Base-by-base conservation (phyloP, 1,140 invertebrate genomes). In the Drosophila trapezifrons region DNA sequence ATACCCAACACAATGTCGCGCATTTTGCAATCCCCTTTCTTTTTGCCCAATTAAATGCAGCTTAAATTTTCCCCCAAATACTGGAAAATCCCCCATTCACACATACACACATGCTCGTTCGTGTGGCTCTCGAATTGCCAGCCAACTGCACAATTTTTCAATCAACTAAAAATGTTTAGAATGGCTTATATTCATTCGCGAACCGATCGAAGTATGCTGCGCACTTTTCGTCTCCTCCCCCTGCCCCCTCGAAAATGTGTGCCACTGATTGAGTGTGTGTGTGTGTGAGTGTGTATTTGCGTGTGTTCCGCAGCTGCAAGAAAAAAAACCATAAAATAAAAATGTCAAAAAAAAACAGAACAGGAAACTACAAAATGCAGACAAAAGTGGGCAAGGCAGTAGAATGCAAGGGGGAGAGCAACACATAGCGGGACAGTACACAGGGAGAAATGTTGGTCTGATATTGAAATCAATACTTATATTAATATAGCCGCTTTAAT, bases 141-240 rank as follows among this genome's bases (percentile, higher is more conserved):
- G 37, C 79, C 76, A 82, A 87, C 78, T 87, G 83, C 83, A 87
- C 84, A 89, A 89, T 87, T 89, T 87, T 87, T 87, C 83, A 87
- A 87, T 87, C 84, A 87, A 83, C 83, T 83, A 87, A 87, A 87
- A 87, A 87, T 87, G 83, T 76, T 87, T 87, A 87, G 83, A 87
- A 80, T 83, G 54, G 76, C 76, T 79, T 83, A 87, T 79, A 82
- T 79, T 87, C 71, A 87, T 72, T 82, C 70, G 63, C 49, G 51
- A 65, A 58, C 63, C 72, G 76, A 73, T 83, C 84, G 79, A 87
- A 77, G 71, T 51, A 20, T 43, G 46, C 45, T 38, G 42, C 64
- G 20, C 37, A 57, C 74, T 22, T 29, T 17, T 7, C 40, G 38
- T 29, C 13, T 15, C 15, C 13, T 25, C 32, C 15, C 45, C 25